Evolutionary conservation across 2,113 vertebrate genomes (phyloP).

Genomic region (Athene noctua): DNA sequence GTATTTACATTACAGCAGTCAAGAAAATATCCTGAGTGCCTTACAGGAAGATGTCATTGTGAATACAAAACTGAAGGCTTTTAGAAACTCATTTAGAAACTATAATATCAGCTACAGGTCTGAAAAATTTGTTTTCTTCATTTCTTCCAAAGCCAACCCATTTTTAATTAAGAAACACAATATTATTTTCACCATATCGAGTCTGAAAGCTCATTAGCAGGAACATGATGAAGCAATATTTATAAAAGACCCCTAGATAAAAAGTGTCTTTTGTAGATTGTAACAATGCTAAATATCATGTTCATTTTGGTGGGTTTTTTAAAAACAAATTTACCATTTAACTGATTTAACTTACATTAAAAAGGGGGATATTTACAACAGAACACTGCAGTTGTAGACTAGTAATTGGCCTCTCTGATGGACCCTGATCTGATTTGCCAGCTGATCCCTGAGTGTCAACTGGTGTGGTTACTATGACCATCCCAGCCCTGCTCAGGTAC

Average conservation of each 20-base stretch:
- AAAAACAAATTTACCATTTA: background rate
- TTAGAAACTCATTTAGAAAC: background rate
- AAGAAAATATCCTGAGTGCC: background rate
- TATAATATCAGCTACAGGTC: background rate
- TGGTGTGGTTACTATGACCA: fast-evolving
- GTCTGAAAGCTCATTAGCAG: background rate
- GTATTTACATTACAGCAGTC: background rate
- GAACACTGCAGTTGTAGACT: background rate
- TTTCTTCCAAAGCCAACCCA: background rate
- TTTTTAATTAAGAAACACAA: background rate
- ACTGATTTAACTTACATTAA: background rate
- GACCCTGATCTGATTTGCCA: background rate
- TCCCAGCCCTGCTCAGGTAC: background rate
- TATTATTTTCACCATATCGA: background rate
- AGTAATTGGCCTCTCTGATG: background rate
- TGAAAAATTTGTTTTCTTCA: background rate
- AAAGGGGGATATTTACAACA: background rate
- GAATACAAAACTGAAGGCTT: background rate
- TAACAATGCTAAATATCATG: background rate
- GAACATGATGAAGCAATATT: background rate
- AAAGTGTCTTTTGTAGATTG: background rate
- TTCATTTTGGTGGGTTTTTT: background rate
- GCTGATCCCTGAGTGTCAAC: background rate
- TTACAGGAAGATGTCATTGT: background rate
- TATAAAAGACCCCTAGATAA: background rate